Evolutionary conservation across 2,113 vertebrate species (phyloP).

Genomic region (Paedocypris sp.): DNA sequence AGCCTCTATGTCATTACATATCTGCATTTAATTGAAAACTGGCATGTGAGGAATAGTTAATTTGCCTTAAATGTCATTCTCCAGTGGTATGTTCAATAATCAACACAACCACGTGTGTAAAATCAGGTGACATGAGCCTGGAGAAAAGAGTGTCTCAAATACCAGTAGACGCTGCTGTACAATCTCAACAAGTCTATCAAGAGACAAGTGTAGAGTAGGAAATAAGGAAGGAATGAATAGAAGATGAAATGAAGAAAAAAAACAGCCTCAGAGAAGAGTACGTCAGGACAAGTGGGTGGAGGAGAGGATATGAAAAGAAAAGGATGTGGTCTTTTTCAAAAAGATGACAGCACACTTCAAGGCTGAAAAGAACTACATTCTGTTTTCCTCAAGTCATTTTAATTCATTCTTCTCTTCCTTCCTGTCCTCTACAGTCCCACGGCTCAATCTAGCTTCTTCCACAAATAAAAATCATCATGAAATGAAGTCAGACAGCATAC

Average conservation of each 20-base stretch:
- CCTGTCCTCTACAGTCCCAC: constrained; percentile 11
- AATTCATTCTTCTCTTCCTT: constrained; percentile 28
- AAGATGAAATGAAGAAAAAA: neutral
- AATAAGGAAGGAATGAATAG: constrained; percentile 1
- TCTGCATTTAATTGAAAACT: constrained; percentile 30
- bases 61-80: constrained; percentile 44
- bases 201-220: constrained; percentile 1
- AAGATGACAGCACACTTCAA: constrained; percentile 61
- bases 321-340: constrained; percentile 44
- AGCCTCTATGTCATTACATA: constrained; percentile 13
- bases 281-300: neutral
- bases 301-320: neutral
- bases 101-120: neutral
- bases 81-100: constrained; percentile 28
- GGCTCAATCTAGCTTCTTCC: neutral
- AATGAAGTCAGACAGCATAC: too few relatives aligned
- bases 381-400: constrained; percentile 46
- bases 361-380: constrained; percentile 50
- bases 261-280: neutral
- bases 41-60: constrained; percentile 26
- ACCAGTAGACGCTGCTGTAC: constrained; percentile 51
- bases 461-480: too few relatives aligned
- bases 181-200: constrained; percentile 52
- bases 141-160: constrained; percentile 41
- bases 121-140: constrained; percentile 32